Evolutionary conservation across 2,797 vertebrate species (phyloP).

Genomic region (Myioborus miniatus): DNA sequence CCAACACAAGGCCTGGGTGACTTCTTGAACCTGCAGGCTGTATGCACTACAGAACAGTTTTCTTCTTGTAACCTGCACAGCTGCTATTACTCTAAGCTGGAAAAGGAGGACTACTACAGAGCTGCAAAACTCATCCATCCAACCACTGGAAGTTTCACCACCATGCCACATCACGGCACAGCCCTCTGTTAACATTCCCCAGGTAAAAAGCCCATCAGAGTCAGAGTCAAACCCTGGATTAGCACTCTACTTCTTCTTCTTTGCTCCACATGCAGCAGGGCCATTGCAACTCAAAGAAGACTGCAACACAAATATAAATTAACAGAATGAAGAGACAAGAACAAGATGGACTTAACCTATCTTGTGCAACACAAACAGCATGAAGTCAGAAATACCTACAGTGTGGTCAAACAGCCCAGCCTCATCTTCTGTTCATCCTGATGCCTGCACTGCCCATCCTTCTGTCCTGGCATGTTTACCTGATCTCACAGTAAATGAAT

Average conservation of each 20-base stretch:
- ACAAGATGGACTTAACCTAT: neutral
- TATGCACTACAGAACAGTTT: neutral
- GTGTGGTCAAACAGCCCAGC: neutral
- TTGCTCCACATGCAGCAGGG: neutral
- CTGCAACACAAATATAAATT: neutral
- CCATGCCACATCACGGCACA: accelerated
- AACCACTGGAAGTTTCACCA: neutral
- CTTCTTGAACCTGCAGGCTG: neutral
- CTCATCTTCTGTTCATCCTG: neutral
- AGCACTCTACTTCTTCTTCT: neutral
- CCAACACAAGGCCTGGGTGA: neutral
- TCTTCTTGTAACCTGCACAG: neutral
- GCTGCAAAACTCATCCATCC: neutral
- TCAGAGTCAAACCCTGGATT: neutral
- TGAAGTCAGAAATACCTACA: neutral
- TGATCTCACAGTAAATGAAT: neutral
- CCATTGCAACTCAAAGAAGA: neutral
- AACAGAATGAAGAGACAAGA: neutral
- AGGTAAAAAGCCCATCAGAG: neutral
- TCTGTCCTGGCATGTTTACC: neutral
- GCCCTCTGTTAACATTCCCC: neutral
- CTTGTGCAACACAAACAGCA: neutral
- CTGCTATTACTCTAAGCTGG: neutral
- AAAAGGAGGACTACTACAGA: neutral
- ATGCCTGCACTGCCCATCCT: neutral